These are phyloP conservation scores for Psammodynastes pulverulentus DNA, from an alignment of 2,113 vertebrate genomes.

Conservation along the genomic window DNA sequence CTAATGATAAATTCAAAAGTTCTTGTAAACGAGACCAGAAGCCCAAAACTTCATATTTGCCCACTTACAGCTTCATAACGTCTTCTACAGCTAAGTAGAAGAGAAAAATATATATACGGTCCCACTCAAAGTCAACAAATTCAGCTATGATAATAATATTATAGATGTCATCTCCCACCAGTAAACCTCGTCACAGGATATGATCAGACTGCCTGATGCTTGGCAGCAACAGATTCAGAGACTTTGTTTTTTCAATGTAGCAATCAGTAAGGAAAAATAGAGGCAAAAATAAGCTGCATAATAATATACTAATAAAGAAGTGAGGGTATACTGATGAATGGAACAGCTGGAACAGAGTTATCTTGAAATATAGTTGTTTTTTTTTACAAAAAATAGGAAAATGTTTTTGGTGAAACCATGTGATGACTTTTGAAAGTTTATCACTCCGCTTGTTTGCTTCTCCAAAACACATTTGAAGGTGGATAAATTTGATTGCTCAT, in stretches of 20 bases:
- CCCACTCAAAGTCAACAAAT: not conserved
- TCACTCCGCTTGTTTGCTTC: not conserved
- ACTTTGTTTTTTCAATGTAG: not conserved
- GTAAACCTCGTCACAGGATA: not conserved
- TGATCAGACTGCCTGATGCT: not conserved
- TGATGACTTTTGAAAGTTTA: not conserved
- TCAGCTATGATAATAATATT: not conserved
- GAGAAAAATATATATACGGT: not conserved
- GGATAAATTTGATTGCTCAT: constrained; percentile 1
- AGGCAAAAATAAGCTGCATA: not conserved
- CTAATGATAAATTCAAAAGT: not conserved
- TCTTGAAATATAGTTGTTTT: not conserved
- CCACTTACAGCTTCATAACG: no score
- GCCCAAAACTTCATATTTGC: not conserved
- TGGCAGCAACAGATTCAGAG: not conserved
- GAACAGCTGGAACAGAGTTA: not conserved
- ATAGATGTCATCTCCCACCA: not conserved
- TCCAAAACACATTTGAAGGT: not conserved
- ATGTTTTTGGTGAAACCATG: not conserved
- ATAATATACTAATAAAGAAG: not conserved
- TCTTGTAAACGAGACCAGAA: not conserved
- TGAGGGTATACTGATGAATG: not conserved
- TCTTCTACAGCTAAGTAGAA: not conserved
- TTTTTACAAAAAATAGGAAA: not conserved
- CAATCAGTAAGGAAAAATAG: not conserved